Evolutionary conservation across 2,888 invertebrate species (phyloP).

Genomic region (Papilio protenor): DNA sequence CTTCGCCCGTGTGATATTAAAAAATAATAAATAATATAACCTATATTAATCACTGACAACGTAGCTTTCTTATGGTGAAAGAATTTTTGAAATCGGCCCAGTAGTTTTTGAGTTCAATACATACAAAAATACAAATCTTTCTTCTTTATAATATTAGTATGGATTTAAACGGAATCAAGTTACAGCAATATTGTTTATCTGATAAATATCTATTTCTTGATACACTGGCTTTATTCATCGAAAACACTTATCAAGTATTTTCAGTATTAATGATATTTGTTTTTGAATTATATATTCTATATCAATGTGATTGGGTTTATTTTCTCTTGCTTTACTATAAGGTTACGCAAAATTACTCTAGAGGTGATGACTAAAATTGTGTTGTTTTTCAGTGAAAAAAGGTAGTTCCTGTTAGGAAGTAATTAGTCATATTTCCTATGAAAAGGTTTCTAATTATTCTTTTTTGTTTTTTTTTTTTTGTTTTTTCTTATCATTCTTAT

Average conservation of each 20-base stretch:
- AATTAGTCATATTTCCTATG: slow-evolving; percentile 37
- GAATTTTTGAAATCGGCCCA: too few species aligned
- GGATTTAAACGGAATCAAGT: neutral
- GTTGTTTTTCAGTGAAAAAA: slow-evolving; percentile 38
- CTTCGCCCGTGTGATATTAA: too few species aligned
- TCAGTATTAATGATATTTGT: slow-evolving; percentile 19
- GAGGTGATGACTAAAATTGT: slow-evolving; percentile 46
- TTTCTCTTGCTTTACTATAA: slow-evolving; percentile 3
- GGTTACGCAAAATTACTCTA: slow-evolving; percentile 9
- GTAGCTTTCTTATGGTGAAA: too few species aligned
- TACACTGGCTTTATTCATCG: slow-evolving; percentile 44
- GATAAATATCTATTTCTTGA: slow-evolving; percentile 46
- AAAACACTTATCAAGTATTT: slow-evolving; percentile 27
- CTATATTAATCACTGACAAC: too few species aligned
- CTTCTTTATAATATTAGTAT: neutral
- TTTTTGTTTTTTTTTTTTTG: too few species aligned
- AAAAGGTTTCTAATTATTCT: slow-evolving; percentile 1
- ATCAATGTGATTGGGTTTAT: neutral
- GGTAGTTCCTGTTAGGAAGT: slow-evolving; percentile 49
- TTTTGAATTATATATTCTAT: neutral
- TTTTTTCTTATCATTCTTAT: too few species aligned
- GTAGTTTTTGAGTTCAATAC: too few species aligned
- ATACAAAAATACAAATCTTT: too few species aligned
- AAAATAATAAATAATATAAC: too few species aligned
- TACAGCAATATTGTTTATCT: slow-evolving; percentile 43